Percentiles rank a stretch among this genome's conserved stretches.
phyloP scores from a whole-genome alignment of 1,140 invertebrate species.

The Rhopalosiphum maidis region DNA sequence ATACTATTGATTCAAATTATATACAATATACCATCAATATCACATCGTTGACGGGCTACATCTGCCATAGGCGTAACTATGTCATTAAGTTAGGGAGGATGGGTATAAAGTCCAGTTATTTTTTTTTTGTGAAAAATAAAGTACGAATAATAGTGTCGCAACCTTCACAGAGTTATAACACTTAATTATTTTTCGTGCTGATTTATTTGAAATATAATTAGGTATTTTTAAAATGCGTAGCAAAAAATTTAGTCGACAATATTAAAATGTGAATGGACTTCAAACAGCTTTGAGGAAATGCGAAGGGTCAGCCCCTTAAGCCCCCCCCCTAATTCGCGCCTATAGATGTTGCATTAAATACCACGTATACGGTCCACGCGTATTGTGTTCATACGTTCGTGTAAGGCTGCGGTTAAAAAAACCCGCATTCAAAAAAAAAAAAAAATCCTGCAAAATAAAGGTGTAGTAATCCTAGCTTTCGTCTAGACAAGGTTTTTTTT shows the following conservation, averaged over 20 bases:
- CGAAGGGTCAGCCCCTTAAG: no score
- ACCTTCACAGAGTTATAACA: no score
- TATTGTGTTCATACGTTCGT: neutral
- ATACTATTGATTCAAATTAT: no score
- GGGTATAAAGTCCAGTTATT: no score
- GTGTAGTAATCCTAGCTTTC: conserved; percentile 7
- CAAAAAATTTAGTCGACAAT: neutral
- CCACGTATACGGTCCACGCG: neutral
- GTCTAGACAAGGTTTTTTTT: neutral
- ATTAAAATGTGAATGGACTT: neutral
- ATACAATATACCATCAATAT: no score
- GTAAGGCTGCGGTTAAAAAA: neutral
- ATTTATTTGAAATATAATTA: neutral
- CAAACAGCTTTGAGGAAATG: neutral
- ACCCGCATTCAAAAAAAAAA: neutral
- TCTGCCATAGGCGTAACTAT: no score
- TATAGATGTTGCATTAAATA: neutral
- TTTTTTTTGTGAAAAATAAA: no score
- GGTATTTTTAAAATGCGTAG: neutral
- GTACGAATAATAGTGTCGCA: no score
- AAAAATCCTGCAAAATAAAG: neutral
- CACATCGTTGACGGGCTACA: no score
- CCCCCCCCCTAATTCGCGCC: no score
- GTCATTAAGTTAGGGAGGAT: no score
- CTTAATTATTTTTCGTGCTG: neutral